Evolutionary conservation across 2,113 vertebrate species (phyloP), one percentile per base, ranked within the genome.

Genomic region (Eclectus roratus): DNA sequence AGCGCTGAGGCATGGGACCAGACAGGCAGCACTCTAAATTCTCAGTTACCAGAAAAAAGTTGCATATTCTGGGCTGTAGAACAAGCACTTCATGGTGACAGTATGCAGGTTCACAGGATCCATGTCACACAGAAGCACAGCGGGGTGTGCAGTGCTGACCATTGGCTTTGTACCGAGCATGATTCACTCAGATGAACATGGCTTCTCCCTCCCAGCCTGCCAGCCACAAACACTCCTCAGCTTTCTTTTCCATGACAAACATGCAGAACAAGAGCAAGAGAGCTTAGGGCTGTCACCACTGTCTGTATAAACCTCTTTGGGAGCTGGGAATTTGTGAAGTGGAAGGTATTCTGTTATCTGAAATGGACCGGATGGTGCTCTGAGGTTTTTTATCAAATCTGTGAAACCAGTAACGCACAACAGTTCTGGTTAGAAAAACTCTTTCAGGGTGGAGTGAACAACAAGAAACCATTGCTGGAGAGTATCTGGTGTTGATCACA

Each of bases 401-500:
- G 21, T 72, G 84, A 81, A 89, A 76, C 19, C 35, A 84, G 47
- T 84, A 79, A 79, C 88, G 43, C 27, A 77, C 49, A 74, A 74
- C 39, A 65, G 61, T 37, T 76, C 39, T 92, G n/a, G 11, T 74
- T 84, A 49, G 28, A 71, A 29, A 35, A 74, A 64, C 56, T 7
- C 39, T 60, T 86, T 76, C 31, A 69, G 88, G 47, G 73, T 55
- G 31, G 88, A 90, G 61, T 73, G 72, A 61, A 94, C 78, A 92
- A 81, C 29, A 76, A 89, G 65, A 81, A 89, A 49, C 28, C 24
- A 39, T 69, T 89, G 73, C 88, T 11, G 33, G 61, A 89, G 69
- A 91, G 77, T 93, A 69, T 94, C 88, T 95, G 85, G 87, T 95
- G 94, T 87, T 94, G 91, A 96, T 96, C 96, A 93, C 80, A 86